Evolutionary conservation across 1,140 invertebrate species (phyloP).

Genomic region (Ptiloglossa arizonensis): DNA sequence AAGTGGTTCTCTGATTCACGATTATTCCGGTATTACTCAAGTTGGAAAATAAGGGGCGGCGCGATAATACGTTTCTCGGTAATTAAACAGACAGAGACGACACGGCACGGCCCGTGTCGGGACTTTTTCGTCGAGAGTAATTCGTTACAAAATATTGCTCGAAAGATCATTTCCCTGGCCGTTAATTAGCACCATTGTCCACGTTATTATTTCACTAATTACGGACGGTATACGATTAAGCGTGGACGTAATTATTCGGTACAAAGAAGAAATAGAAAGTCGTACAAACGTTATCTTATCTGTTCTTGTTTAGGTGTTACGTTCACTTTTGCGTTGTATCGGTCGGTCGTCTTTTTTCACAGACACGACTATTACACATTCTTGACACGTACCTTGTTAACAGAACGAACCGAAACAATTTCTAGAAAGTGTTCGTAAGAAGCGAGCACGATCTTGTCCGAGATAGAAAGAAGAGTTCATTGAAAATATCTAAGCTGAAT

Average conservation of each 20-base stretch:
- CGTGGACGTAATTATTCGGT: too few species aligned
- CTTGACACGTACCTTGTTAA: too few species aligned
- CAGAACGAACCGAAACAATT: neutral
- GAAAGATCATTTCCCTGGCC: neutral
- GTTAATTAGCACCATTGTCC: neutral
- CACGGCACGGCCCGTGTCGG: too few species aligned
- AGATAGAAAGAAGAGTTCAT: too few species aligned
- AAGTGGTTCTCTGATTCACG: slow-evolving; percentile 41
- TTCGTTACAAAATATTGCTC: neutral
- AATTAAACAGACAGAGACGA: neutral
- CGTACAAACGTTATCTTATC: neutral
- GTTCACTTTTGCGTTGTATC: neutral
- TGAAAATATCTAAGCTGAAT: neutral
- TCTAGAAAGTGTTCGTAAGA: neutral
- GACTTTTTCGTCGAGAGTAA: neutral
- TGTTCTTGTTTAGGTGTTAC: neutral
- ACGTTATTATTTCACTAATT: neutral
- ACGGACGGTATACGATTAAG: neutral
- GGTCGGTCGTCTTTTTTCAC: neutral
- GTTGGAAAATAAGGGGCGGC: slow-evolving; percentile 9
- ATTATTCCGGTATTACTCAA: slow-evolving; percentile 50
- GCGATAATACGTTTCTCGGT: neutral
- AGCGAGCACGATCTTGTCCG: neutral
- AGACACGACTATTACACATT: neutral
- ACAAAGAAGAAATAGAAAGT: too few species aligned